phyloP scores from a whole-genome alignment of 2,888 invertebrate genomes.

The Conomelus anceps region DNA sequence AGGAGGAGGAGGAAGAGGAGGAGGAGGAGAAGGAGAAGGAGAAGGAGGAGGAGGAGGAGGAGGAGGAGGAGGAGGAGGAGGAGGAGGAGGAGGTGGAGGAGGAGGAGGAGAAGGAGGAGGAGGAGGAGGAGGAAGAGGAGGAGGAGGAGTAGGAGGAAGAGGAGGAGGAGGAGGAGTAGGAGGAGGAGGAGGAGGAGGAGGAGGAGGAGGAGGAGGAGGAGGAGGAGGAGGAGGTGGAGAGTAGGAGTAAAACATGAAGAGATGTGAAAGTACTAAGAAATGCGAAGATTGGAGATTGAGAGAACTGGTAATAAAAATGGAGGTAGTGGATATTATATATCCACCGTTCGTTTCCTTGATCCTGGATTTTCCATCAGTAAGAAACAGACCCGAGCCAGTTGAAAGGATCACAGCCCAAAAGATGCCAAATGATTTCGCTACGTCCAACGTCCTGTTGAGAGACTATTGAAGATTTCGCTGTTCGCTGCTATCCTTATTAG shows the following conservation, averaged over 20 bases:
- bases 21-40: background rate
- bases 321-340: background rate
- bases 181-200: background rate
- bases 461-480: background rate
- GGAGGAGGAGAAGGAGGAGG: background rate
- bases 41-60: background rate
- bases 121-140: background rate
- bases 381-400: background rate
- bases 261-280: too few relatives aligned
- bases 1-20: background rate
- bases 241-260: too few relatives aligned
- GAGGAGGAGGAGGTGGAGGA: background rate
- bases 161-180: background rate
- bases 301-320: too few relatives aligned
- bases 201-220: background rate
- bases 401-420: background rate
- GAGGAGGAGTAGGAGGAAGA: background rate
- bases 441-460: too few relatives aligned
- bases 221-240: too few relatives aligned
- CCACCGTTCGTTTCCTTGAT: background rate
- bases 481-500: background rate
- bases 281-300: too few relatives aligned
- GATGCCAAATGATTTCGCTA: background rate
- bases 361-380: background rate
- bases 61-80: background rate